Evolutionary conservation across 2,797 vertebrate species (phyloP), one percentile per base, ranked within the genome.

Genomic region (Crenichthys baileyi): DNA sequence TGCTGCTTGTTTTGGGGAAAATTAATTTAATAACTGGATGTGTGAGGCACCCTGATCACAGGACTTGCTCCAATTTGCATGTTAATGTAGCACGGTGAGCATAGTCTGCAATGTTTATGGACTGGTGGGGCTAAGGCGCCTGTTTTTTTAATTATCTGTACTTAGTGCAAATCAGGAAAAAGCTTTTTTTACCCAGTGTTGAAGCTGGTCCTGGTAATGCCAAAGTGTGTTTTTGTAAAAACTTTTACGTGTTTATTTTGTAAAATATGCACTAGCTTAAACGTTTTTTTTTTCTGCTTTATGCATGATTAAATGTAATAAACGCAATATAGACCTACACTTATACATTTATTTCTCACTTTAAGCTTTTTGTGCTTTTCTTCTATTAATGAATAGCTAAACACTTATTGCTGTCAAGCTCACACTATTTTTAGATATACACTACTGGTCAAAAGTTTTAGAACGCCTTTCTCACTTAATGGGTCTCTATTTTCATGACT

Each of bases 1-100:
- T 79, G 91, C 82, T 24, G 83, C 91, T 93, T 91, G 90, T 94
- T 94, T 92, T 88, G 86, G 85, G 85, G 86, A 82, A 92, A 95
- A 95, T 95, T 92, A 86, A 94, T 95, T 95, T 95, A 95, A 94
- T 95, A 95, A 95, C 86, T 90, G 92, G 90, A 94, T 93, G 88
- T 91, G 93, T 89, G 92, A 91, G 92, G 89, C 75, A 18, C 77
- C 1, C 85, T 89, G 93, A 94, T 94, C 88, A 81, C 92, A 88
- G 88, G 87, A 77, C 88, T 79, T 55, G 83, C 88, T 85, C 68
- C 90, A 91, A 94, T 96, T 96, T 94, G 90, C 95, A 95, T 95
- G 93, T 94, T 95, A 95, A 96, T 95, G 94, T 85, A 75, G 87
- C 80, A 70, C 77, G 63, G 84, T 80, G 85, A 70, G 80, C 88